Base-by-base conservation (phyloP, 2,888 invertebrate genomes). In the Micropterix aruncella region DNA sequence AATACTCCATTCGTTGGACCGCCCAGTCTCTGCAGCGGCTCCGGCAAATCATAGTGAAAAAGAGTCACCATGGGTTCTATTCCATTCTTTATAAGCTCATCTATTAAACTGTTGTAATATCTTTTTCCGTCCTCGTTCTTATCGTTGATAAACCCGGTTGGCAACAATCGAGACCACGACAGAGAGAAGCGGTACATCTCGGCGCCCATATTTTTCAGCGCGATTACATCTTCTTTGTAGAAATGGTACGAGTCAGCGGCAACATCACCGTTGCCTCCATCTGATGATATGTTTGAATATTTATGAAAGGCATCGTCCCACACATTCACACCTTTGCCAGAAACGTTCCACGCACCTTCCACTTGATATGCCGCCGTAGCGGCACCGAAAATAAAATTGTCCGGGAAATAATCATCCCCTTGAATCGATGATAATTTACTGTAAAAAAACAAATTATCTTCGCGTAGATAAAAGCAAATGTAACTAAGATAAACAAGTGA, bases 221-320 rank as follows among this genome's bases (percentile, higher is more conserved):
- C 14, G 9, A 14, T 12, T 15, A 38, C 38, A 14, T 38, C 38
- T 14, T 14, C 5, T 5, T 15, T 14, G 14, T 9, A 9, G 5
- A 5, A 5, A 14, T 38, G 38, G 14, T 38, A 38, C 4, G 38
- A 38, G 50, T 77, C 73, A 36, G 71, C 60, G 1, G 72, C 60
- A 3, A 70, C 55, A 51, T 74, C 70, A 1, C 61, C 74, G 47
- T 66, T 71, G 37, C 67, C 64, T 17, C 60, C 52, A 52, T 73
- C 66, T 2, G 45, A 57, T 16, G 74, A 66, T 46, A 62, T 61
- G 12, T 70, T 68, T 1, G 65, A 60, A 45, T 51, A 48, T 2
- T 57, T 57, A 49, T 67, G 67, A 3, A 69, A 61, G 51, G 71
- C 60, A 46, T 55, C 60, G 56, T 77, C 77, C 77, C 74, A 74